A percentile compares a stretch with the other conserved stretches of the same genome.
These are phyloP conservation scores for Myripristis murdjan DNA, from an alignment of 2,797 vertebrate genomes.

Conservation along the genomic window DNA sequence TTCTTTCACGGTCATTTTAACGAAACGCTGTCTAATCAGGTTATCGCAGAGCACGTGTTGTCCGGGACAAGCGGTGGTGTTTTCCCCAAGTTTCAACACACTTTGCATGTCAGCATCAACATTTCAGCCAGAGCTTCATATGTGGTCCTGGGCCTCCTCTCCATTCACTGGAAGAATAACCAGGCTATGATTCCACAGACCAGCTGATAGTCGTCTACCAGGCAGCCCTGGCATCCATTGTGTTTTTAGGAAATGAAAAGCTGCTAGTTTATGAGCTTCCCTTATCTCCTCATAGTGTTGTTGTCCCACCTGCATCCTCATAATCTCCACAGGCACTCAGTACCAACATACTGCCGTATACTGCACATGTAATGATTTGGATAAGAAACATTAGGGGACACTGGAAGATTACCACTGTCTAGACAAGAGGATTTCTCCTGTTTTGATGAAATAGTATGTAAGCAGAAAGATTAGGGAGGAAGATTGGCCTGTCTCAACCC, in stretches of 20 bases:
- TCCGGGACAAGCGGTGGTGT: too few relatives aligned
- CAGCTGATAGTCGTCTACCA: conserved; percentile 61
- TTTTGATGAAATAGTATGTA: conserved; percentile 51
- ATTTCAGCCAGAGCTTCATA: conserved; percentile 28
- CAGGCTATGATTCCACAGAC: conserved; percentile 29
- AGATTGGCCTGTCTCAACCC: conserved; percentile 28
- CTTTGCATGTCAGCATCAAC: conserved; percentile 12
- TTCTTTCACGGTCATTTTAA: background rate
- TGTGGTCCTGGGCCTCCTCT: conserved; percentile 22
- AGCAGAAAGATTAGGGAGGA: conserved; percentile 44
- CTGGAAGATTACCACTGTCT: conserved; percentile 55
- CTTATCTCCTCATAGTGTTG: conserved; percentile 80
- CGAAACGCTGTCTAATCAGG: conserved; percentile 1
- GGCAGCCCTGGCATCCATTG: conserved; percentile 57
- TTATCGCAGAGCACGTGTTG: background rate
- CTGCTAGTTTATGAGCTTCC: conserved; percentile 79
- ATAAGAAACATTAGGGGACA: conserved; percentile 66
- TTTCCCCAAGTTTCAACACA: background rate
- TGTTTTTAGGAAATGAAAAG: conserved; percentile 87
- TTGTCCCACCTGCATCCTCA: conserved; percentile 63
- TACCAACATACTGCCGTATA: conserved; percentile 29
- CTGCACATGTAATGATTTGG: conserved; percentile 53
- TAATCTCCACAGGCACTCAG: conserved; percentile 63
- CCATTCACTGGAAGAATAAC: conserved; percentile 57
- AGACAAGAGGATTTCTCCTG: conserved; percentile 45